Base-by-base conservation (phyloP, 2,113 vertebrate genomes). In the Mastomys coucha region DNA sequence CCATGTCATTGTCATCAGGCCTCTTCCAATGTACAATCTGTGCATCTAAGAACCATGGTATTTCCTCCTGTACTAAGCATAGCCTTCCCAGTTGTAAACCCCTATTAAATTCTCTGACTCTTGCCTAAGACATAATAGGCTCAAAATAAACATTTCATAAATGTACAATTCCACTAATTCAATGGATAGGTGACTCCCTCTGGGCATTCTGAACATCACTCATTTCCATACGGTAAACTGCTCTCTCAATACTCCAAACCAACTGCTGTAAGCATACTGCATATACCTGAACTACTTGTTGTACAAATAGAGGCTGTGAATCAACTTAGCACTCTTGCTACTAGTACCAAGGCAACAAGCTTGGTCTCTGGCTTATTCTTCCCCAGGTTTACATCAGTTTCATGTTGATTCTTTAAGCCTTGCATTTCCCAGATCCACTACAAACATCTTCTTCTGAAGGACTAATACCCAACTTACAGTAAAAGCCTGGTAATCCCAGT, bases 141-240 rank as follows among this genome's bases (percentile, higher is more conserved):
- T 75, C 7, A 89, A 86, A 91, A 91, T 45, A 75, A 94, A 63
- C 76, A 78, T 31, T 87, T 91, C 67, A 36, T 33, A 77, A 88
- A 51, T 82, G 31, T 72, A 72, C 28, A 78, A 60, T 85, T 39
- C 58, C 63, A 88, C 45, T 42, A 65, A 36, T 60, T 51, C 36
- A 63, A 77, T 53, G 14, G 17, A 56, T 60, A 26, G 45, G 85
- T 56, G 39, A 56, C 20, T 77, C 28, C 31, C 70, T 33, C 1
- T 33, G 24, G 11, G 51, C 49, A 14, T 80, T 22, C 82, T 33
- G 65, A 87, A 95, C 16, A 87, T 17, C 67, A 39, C 22, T 85
- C 8, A 82, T 22, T 86, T 91, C 58, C 75, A 24, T 8, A 73
- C 33, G 76, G 58, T 49, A 8, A 91, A 69, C 2, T 7, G 2